phyloP scores from a whole-genome alignment of 64 coral and sea anemone genomes.

The Montipora capricornis region DNA sequence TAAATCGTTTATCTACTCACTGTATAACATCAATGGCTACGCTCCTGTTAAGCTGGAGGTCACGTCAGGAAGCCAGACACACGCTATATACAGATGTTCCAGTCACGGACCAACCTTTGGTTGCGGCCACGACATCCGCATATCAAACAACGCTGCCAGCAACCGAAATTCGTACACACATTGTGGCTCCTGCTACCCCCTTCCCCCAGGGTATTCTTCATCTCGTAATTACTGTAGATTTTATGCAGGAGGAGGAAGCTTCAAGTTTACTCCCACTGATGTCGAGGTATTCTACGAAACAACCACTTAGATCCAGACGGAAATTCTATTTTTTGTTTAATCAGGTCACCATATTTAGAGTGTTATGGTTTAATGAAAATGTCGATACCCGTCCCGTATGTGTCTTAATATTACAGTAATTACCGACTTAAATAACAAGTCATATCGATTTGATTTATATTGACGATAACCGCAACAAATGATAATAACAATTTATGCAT shows the following conservation, averaged over 20 bases:
- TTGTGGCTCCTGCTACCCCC: neutral
- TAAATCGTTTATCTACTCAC: constrained; percentile 19
- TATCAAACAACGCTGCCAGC: neutral
- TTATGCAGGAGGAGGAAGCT: constrained; percentile 8
- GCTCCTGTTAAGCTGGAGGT: neutral
- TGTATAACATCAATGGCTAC: neutral
- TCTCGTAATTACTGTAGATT: neutral
- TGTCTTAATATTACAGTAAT: too few relatives aligned
- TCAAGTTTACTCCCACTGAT: neutral
- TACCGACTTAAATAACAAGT: too few relatives aligned
- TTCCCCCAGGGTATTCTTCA: neutral
- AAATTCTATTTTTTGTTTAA: too few relatives aligned
- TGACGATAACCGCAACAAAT: too few relatives aligned
- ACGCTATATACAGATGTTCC: neutral
- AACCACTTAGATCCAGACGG: neutral
- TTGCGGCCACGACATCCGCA: neutral
- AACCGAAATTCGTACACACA: neutral
- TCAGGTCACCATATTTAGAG: too few relatives aligned
- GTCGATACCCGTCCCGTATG: too few relatives aligned
- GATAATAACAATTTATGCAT: too few relatives aligned
- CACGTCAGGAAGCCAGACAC: too few relatives aligned
- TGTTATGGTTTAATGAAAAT: too few relatives aligned
- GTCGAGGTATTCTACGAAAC: constrained; percentile 35
- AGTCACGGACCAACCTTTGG: neutral
- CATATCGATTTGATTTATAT: too few relatives aligned